Conservation (phyloP, 2,888 invertebrate genomes). For the Mellilla xanthometata region DNA sequence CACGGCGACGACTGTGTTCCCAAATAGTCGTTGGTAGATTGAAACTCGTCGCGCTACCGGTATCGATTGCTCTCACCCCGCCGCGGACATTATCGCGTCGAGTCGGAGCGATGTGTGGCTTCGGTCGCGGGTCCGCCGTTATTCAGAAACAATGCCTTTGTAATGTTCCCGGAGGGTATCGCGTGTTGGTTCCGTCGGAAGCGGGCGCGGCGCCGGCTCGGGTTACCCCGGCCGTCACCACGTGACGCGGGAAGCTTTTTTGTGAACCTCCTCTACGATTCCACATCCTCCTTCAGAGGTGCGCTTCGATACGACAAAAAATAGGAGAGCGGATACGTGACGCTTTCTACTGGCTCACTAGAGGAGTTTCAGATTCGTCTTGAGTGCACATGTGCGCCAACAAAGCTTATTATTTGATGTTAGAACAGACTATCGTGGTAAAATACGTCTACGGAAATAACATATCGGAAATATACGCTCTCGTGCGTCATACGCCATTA, state of each 20-base stretch:
- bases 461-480: too few species aligned
- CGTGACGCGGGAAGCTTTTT: conserved; percentile 63
- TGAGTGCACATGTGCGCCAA: too few species aligned
- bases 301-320: conserved; percentile 39
- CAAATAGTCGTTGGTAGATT: conserved; percentile 26
- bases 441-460: too few species aligned
- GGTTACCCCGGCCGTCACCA: conserved; percentile 56
- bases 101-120: conserved; percentile 24
- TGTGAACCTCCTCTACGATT: conserved; percentile 40
- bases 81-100: conserved; percentile 12
- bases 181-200: conserved; percentile 62
- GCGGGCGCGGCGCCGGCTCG: conserved; percentile 52
- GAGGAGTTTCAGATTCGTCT: too few species aligned
- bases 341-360: conserved; percentile 24
- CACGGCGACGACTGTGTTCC: background rate
- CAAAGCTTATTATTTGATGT: too few species aligned
- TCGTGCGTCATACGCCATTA: conserved; percentile 4
- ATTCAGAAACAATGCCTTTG: conserved; percentile 25
- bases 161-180: conserved; percentile 35
- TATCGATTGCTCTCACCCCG: conserved; percentile 18
- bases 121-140: conserved; percentile 10
- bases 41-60: conserved; percentile 1
- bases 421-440: too few species aligned
- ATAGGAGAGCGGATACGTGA: conserved; percentile 39
- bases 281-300: conserved; percentile 48